Evolutionary conservation across 1,140 invertebrate genomes (phyloP).

Genomic region (Oscheius sp.): DNA sequence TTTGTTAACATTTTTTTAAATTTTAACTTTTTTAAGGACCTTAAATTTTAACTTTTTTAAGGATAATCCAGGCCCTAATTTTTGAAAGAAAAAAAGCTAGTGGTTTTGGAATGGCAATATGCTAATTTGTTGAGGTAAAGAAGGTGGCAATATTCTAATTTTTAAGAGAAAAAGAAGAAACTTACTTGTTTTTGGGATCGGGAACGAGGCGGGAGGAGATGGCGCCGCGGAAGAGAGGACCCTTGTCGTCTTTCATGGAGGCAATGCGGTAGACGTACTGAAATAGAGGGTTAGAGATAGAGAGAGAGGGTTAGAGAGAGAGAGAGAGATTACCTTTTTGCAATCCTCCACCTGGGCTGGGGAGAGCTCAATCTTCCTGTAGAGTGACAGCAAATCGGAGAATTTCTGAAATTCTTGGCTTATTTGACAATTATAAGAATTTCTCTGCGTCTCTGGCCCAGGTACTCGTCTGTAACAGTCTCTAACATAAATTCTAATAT

Average conservation of each 20-base stretch:
- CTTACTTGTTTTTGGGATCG: background rate
- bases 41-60: too few relatives aligned
- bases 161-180: background rate
- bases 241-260: background rate
- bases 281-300: too few relatives aligned
- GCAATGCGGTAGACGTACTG: background rate
- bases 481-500: too few relatives aligned
- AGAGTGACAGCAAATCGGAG: conserved; percentile 28
- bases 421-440: too few relatives aligned
- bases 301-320: background rate
- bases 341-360: conserved; percentile 6
- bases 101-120: too few relatives aligned
- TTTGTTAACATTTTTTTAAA: too few relatives aligned
- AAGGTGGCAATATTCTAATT: background rate
- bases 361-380: conserved; percentile 21
- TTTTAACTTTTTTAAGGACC: too few relatives aligned
- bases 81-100: too few relatives aligned
- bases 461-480: too few relatives aligned
- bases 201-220: background rate
- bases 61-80: too few relatives aligned
- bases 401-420: conserved; percentile 46
- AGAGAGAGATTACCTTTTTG: conserved; percentile 1
- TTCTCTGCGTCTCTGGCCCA: too few relatives aligned
- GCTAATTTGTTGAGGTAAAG: too few relatives aligned
- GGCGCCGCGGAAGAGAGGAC: background rate